phyloP scores from a whole-genome alignment of 1,140 invertebrate genomes.

The Procambarus virginalis region DNA sequence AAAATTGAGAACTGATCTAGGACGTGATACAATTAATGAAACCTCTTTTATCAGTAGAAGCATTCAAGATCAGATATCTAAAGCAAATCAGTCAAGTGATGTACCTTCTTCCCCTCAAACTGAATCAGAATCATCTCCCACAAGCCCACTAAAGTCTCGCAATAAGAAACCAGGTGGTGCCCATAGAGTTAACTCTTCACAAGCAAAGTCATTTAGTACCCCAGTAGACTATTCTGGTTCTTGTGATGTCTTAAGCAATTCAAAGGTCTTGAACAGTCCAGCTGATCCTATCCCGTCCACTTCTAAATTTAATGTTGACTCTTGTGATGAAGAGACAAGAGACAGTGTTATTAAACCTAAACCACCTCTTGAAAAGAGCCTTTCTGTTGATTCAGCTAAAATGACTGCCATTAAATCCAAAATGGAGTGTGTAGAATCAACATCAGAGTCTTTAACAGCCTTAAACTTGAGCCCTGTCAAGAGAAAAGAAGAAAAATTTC shows the following conservation, averaged over 20 bases:
- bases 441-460: slow-evolving; percentile 41
- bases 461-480: slow-evolving; percentile 57
- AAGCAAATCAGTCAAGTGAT: slow-evolving; percentile 29
- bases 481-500: slow-evolving; percentile 64
- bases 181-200: slow-evolving; percentile 29
- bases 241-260: not conserved
- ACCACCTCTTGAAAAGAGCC: slow-evolving; percentile 47
- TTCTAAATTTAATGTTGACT: not conserved
- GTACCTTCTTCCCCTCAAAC: not conserved
- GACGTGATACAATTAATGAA: slow-evolving; percentile 20
- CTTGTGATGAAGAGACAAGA: slow-evolving; percentile 21
- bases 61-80: slow-evolving; percentile 53
- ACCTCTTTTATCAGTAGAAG: slow-evolving; percentile 56
- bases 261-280: not conserved
- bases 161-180: slow-evolving; percentile 55
- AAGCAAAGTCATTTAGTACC: not conserved
- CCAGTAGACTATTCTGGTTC: not conserved
- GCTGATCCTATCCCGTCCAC: slow-evolving; percentile 23
- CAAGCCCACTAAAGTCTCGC: slow-evolving; percentile 12
- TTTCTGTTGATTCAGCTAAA: slow-evolving; percentile 54
- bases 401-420: slow-evolving; percentile 9
- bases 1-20: slow-evolving; percentile 21
- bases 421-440: slow-evolving; percentile 21
- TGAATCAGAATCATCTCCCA: not conserved
- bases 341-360: slow-evolving; percentile 13